A percentile compares a stretch with the other conserved stretches of the same genome.
These are phyloP conservation scores for Prolemur simus DNA, from an alignment of 2,113 vertebrate species.

Conservation along the genomic window DNA sequence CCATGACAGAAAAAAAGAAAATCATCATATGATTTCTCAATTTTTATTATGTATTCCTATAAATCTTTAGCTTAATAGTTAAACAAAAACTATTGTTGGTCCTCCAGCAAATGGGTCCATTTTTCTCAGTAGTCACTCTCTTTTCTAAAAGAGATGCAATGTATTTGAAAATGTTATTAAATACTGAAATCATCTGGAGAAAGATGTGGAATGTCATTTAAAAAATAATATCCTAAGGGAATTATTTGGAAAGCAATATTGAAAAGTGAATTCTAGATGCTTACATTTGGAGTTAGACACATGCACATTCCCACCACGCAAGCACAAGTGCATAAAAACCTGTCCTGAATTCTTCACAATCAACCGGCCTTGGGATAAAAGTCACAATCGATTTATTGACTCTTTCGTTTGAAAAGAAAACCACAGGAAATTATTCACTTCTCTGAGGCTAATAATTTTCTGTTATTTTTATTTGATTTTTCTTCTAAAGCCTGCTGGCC, in stretches of 20 bases:
- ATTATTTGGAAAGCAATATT: conserved; percentile 62
- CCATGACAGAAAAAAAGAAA: neutral
- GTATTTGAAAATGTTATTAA: conserved; percentile 70
- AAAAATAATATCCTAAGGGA: conserved; percentile 43
- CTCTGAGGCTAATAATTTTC: conserved; percentile 62
- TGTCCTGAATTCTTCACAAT: conserved; percentile 24
- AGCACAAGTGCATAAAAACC: neutral
- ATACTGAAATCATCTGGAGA: conserved; percentile 54
- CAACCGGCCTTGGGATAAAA: conserved; percentile 45
- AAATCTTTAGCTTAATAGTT: conserved; percentile 28
- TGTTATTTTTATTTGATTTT: conserved; percentile 67
- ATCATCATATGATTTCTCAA: conserved; percentile 18
- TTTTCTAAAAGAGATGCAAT: conserved; percentile 57
- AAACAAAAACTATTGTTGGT: neutral
- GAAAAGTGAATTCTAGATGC: conserved; percentile 49
- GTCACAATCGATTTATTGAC: conserved; percentile 26
- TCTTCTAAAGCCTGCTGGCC: conserved; percentile 25
- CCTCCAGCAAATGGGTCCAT: conserved; percentile 51
- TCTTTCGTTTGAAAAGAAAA: conserved; percentile 59
- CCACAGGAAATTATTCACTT: conserved; percentile 65
- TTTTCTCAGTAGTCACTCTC: conserved; percentile 60
- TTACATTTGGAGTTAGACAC: conserved; percentile 34
- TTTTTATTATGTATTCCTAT: conserved; percentile 58
- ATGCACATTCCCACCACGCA: neutral
- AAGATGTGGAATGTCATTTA: conserved; percentile 57